phyloP scores from a whole-genome alignment of 2,113 vertebrate genomes.

The Cisticola juncidis region DNA sequence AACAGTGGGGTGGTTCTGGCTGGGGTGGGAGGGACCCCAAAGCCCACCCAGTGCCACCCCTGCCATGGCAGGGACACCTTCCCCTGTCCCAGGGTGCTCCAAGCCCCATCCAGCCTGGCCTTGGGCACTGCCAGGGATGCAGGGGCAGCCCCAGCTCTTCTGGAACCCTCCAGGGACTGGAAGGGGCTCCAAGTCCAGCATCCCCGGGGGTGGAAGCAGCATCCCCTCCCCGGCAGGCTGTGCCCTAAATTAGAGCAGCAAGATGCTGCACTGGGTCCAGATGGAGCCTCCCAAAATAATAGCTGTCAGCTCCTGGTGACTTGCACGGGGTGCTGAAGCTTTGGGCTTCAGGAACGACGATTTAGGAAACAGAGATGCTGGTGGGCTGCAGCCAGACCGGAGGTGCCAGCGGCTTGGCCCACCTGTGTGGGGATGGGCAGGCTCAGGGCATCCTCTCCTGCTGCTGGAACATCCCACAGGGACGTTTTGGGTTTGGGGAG shows the following conservation, averaged over 20 bases:
- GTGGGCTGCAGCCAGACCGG: background rate
- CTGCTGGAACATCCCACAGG: rapidly evolving
- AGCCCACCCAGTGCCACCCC: background rate
- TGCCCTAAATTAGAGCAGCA: slow-evolving; percentile 50
- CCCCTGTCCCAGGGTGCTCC: background rate
- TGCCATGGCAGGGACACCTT: background rate
- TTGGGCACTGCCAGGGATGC: rapidly evolving
- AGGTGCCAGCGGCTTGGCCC: background rate
- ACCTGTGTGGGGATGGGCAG: rapidly evolving
- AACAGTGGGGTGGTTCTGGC: background rate
- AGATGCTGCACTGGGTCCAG: slow-evolving; percentile 38
- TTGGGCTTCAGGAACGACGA: background rate
- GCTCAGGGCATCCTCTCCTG: rapidly evolving
- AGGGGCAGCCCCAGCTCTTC: background rate
- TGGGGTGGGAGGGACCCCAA: background rate
- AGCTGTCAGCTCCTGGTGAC: slow-evolving; percentile 35
- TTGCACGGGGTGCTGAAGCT: slow-evolving; percentile 15
- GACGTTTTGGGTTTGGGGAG: background rate
- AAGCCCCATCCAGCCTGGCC: rapidly evolving
- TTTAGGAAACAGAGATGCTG: background rate
- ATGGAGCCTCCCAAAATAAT: slow-evolving; percentile 61
- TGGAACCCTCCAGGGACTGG: background rate
- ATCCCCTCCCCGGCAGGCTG: background rate
- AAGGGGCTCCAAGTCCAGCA: background rate
- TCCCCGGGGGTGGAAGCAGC: background rate